Conservation (phyloP, 2,113 vertebrate genomes). For the Emberiza fucata region DNA sequence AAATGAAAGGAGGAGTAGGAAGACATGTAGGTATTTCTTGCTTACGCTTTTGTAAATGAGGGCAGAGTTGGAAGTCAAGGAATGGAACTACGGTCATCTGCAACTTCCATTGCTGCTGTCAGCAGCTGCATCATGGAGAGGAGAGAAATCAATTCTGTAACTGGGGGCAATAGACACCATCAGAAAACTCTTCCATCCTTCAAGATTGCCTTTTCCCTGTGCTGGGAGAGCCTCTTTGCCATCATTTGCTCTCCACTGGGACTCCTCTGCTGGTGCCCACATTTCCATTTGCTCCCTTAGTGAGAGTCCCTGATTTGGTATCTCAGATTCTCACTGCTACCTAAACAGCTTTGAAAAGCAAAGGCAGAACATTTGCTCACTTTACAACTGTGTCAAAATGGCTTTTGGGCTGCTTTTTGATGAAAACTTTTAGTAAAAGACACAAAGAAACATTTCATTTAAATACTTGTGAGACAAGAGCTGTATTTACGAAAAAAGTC, state of each 20-base stretch:
- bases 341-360: rapidly evolving
- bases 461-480: not conserved
- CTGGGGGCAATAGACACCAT: not conserved
- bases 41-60: not conserved
- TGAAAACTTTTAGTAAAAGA: not conserved
- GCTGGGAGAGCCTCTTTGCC: not conserved
- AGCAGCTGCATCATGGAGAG: not conserved
- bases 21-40: not conserved
- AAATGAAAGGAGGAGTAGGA: not conserved
- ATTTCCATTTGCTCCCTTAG: not conserved
- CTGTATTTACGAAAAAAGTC: not conserved
- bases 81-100: not conserved
- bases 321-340: not conserved
- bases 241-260: not conserved
- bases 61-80: not conserved
- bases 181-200: not conserved
- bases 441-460: not conserved
- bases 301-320: not conserved
- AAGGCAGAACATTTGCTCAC: not conserved
- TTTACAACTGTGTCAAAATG: not conserved
- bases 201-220: not conserved
- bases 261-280: too few relatives aligned
- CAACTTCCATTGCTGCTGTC: not conserved
- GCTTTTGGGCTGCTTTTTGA: not conserved
- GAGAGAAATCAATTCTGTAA: not conserved